These are phyloP conservation scores for Caenorhabditis macrosperma DNA, from an alignment of 2,888 invertebrate genomes.

Conservation along the genomic window DNA sequence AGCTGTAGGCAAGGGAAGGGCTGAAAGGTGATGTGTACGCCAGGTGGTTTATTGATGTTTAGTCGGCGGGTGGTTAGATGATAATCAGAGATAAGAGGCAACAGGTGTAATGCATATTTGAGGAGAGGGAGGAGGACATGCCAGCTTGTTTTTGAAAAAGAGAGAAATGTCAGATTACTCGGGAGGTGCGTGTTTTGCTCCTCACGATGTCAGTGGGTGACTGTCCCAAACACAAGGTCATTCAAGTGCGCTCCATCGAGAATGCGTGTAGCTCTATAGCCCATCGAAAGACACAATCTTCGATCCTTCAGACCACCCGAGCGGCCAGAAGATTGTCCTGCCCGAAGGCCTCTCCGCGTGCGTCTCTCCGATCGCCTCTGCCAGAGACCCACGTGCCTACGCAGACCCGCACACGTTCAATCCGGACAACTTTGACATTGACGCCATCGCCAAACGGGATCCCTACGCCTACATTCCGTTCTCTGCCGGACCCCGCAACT, in stretches of 20 bases:
- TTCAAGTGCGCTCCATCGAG: constrained; percentile 12
- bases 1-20: background rate
- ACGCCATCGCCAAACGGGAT: constrained; percentile 74
- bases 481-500: constrained; percentile 77
- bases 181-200: too few species aligned
- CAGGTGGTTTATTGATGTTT: constrained; percentile 20
- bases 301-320: constrained; percentile 48
- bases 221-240: too few species aligned
- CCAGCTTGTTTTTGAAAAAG: constrained; percentile 13
- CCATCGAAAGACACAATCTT: constrained; percentile 21
- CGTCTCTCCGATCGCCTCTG: constrained; percentile 77
- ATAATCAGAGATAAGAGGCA: background rate
- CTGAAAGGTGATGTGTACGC: background rate
- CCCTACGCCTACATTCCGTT: constrained; percentile 77
- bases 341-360: constrained; percentile 79
- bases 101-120: background rate
- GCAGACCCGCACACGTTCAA: constrained; percentile 81
- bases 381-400: constrained; percentile 77
- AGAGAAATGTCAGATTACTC: too few species aligned
- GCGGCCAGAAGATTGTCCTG: constrained; percentile 58
- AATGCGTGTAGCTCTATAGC: constrained; percentile 16
- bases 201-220: too few species aligned
- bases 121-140: background rate
- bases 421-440: constrained; percentile 81
- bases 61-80: constrained; percentile 7